These are phyloP conservation scores for Calameuta filiformis DNA, from an alignment of 2,888 invertebrate species.

Conservation along the genomic window DNA sequence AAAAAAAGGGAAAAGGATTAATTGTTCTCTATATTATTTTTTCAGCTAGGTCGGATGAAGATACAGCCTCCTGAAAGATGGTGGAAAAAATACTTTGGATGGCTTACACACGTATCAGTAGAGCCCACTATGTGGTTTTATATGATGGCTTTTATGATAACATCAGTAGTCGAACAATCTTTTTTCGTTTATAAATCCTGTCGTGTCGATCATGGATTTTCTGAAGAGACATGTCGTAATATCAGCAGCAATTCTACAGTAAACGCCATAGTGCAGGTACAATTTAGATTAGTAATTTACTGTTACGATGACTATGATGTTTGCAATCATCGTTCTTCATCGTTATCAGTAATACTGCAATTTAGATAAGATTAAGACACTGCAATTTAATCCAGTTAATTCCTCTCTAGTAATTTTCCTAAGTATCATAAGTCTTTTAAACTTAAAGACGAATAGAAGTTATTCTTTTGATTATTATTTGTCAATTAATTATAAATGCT, in stretches of 20 bases:
- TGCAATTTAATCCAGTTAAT: background rate
- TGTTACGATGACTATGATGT: background rate
- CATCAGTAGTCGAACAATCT: slow-evolving; percentile 82
- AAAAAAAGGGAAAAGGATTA: background rate
- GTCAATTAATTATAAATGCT: background rate
- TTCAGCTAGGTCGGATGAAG: background rate
- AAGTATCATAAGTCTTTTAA: background rate
- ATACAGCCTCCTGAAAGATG: background rate
- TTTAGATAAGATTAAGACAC: background rate
- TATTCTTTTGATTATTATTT: background rate
- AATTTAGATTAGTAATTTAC: background rate
- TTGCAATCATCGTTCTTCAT: background rate
- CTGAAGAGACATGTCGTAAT: slow-evolving; percentile 75
- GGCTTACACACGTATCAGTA: slow-evolving; percentile 73
- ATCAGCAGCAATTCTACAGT: slow-evolving; percentile 70
- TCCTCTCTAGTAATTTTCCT: background rate
- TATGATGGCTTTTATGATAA: slow-evolving; percentile 88
- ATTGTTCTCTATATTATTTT: background rate
- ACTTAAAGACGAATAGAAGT: background rate
- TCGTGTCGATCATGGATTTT: slow-evolving; percentile 77
- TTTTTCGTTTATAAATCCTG: slow-evolving; percentile 84
- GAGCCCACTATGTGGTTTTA: slow-evolving; percentile 90
- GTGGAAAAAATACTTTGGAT: slow-evolving; percentile 39
- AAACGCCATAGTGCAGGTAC: slow-evolving; percentile 77
- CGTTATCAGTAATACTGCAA: background rate